phyloP scores from a whole-genome alignment of 2,113 vertebrate genomes.

The Macquaria australasica region DNA sequence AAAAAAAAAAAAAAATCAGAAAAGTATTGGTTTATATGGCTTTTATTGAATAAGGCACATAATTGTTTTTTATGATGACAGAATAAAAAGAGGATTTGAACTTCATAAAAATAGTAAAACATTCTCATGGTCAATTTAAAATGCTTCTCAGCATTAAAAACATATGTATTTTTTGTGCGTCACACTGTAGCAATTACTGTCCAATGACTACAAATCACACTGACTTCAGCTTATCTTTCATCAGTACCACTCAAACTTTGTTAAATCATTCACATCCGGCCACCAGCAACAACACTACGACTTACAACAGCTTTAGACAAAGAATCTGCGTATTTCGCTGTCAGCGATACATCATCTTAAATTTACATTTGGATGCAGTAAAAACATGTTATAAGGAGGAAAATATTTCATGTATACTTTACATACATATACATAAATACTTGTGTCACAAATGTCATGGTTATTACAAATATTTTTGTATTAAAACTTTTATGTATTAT shows the following conservation, averaged over 20 bases:
- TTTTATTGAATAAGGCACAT: constrained; percentile 52
- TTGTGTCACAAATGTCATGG: no score
- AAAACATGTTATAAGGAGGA: neutral
- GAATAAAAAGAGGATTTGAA: neutral
- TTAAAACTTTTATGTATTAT: no score
- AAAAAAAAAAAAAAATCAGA: neutral
- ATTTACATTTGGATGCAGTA: neutral
- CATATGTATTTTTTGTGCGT: neutral
- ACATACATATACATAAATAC: no score
- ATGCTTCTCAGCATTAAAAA: neutral
- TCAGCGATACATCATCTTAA: neutral
- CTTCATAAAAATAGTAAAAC: neutral
- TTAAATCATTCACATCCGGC: neutral
- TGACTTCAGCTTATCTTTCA: neutral
- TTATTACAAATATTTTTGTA: no score
- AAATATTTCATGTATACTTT: no score
- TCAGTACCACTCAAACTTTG: neutral
- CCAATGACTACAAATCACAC: neutral
- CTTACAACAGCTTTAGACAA: neutral
- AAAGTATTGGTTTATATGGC: neutral
- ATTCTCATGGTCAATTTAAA: neutral
- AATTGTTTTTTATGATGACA: neutral
- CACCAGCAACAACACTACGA: neutral
- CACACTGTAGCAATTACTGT: neutral
- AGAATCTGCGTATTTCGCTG: neutral